Percentiles rank a stretch among this genome's conserved stretches.
phyloP scores from a whole-genome alignment of 1,140 invertebrate species.

The Lepidurus arcticus region DNA sequence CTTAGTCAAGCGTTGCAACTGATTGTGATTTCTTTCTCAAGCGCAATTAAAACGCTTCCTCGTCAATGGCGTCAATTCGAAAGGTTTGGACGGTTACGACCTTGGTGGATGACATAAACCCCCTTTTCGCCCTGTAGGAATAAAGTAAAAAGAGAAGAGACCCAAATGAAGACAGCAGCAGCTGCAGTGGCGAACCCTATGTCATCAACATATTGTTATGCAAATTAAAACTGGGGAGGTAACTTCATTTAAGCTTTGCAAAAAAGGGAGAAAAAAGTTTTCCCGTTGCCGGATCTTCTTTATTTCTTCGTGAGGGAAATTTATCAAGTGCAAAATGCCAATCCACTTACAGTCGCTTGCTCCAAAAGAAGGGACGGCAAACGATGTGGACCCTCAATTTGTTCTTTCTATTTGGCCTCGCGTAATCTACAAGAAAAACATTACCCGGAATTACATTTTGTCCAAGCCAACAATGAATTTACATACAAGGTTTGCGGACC shows the following conservation, averaged over 20 bases:
- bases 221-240: neutral
- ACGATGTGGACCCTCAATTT: neutral
- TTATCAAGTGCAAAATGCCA: neutral
- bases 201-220: slow-evolving; percentile 1
- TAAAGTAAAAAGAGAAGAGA: neutral
- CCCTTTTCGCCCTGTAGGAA: neutral
- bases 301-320: neutral
- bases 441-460: slow-evolving; percentile 1
- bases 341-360: neutral
- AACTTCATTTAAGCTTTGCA: neutral
- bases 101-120: neutral
- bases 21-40: slow-evolving; percentile 4
- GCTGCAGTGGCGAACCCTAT: slow-evolving; percentile 1
- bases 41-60: slow-evolving; percentile 1
- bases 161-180: neutral
- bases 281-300: neutral
- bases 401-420: neutral
- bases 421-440: slow-evolving; percentile 14
- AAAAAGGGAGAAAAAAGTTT: neutral
- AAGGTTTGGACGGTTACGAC: neutral
- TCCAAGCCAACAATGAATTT: neutral
- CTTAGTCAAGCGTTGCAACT: neutral
- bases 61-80: neutral
- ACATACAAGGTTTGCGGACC: neutral
- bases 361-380: neutral